Conservation (phyloP, 2,888 invertebrate species). For the Athalia rosae region DNA sequence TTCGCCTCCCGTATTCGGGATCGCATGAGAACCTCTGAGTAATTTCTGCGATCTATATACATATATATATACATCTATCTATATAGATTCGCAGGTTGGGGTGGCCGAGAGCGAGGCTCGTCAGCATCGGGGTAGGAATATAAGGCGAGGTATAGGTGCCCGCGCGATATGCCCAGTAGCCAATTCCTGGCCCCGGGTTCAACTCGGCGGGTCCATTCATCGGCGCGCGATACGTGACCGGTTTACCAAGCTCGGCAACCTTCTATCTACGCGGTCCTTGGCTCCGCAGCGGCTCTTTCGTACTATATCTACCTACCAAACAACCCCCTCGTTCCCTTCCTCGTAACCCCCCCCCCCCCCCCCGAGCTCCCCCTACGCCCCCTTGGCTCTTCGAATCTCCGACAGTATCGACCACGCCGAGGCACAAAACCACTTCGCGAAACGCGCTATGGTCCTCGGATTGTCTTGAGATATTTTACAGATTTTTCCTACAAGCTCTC, state of each 20-base stretch:
- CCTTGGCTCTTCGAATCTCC: background rate
- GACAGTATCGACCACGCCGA: conserved; percentile 47
- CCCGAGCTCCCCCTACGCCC: conserved; percentile 31
- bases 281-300: conserved; percentile 30
- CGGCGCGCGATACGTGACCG: conserved; percentile 73
- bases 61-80: too few species aligned
- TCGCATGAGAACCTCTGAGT: conserved; percentile 53
- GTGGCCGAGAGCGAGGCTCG: conserved; percentile 61
- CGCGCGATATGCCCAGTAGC: conserved; percentile 71
- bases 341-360: conserved; percentile 47
- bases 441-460: conserved; percentile 13
- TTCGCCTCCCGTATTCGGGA: background rate
- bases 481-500: background rate
- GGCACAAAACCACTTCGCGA: conserved; percentile 43
- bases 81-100: conserved; percentile 54
- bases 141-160: conserved; percentile 68
- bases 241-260: conserved; percentile 68
- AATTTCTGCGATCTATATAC: conserved; percentile 51
- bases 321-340: conserved; percentile 47
- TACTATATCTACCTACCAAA: conserved; percentile 53
- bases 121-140: conserved; percentile 38
- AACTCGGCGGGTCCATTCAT: conserved; percentile 73
- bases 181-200: conserved; percentile 72
- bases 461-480: background rate
- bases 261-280: conserved; percentile 56